Evolutionary conservation across 2,888 invertebrate species (phyloP), one percentile per base, ranked within the genome.

Genomic region (Osmoderma eremita): DNA sequence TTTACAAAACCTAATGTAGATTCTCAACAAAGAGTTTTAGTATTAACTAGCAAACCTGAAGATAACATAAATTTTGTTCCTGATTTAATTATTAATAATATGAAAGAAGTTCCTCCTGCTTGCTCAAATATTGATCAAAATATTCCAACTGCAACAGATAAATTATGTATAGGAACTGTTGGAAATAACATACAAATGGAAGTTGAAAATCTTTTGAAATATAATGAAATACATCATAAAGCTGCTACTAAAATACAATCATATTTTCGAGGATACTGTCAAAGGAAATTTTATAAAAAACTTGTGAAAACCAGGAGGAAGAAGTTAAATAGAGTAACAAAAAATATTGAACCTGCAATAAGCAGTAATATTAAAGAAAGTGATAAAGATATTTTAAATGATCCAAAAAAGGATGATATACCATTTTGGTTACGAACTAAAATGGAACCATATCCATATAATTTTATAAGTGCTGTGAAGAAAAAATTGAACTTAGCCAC

Each of bases 391-490:
- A 53, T 38, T 10, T 17, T 36, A 3, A 13, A 64, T n/a, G 45
- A 42, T 15, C 39, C 41, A 3, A 13, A 24, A 12, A 48, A 39
- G 39, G 17, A 61, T 4, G 58, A 70, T 50, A 58, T 63, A 13
- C 80, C 82, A 0, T 75, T 74, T 63, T 84, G 82, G 82, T 71
- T 84, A n/a, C 78, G 79, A 69, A 78, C 79, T 1, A 69, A 82
- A 10, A 78, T 83, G 3, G 79, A 83, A 71, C 82, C 85, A 4
- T 84, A 86, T 81, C 87, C 88, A 13, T 87, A 87, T 71, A 88
- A 87, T 74, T 87, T 88, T 74, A 86, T 88, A 48, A 86, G 83
- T 75, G 88, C 86, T 50, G 86, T 87, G 6, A 86, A 86, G 72
- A 81, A 84, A 69, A 89, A 90, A 74, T 77, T 88, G 6, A 78